These are phyloP conservation scores for Trissolcus brochymenae DNA, from an alignment of 2,888 invertebrate species.

Conservation along the genomic window DNA sequence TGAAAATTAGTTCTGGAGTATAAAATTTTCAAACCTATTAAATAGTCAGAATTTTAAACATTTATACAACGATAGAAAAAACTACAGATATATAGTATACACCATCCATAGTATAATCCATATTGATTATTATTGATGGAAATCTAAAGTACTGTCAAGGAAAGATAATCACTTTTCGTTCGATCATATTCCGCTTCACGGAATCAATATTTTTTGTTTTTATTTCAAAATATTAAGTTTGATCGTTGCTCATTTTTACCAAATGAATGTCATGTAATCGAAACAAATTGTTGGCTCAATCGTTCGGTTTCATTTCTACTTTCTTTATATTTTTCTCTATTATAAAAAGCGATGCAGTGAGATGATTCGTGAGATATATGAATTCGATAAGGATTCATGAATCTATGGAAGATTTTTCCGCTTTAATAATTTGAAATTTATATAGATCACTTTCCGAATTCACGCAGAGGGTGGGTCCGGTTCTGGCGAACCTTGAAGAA, in stretches of 20 bases:
- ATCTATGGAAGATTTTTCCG: conserved; percentile 29
- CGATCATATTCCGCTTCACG: too few relatives aligned
- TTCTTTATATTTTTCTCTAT: conserved; percentile 6
- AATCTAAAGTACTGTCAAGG: too few relatives aligned
- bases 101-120: too few relatives aligned
- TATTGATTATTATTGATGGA: too few relatives aligned
- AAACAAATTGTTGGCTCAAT: conserved; percentile 13
- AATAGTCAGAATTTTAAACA: background rate
- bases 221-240: too few relatives aligned
- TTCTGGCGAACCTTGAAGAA: conserved; percentile 21
- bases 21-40: too few relatives aligned
- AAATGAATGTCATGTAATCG: conserved; percentile 3
- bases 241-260: too few relatives aligned
- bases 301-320: conserved; percentile 11
- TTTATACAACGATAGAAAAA: background rate
- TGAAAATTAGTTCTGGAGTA: too few relatives aligned
- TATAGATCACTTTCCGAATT: conserved; percentile 48
- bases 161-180: too few relatives aligned
- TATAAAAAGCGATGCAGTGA: conserved; percentile 26
- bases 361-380: conserved; percentile 52
- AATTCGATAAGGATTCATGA: conserved; percentile 51
- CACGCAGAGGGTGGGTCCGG: background rate
- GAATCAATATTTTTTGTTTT: too few relatives aligned
- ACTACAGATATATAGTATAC: too few relatives aligned
- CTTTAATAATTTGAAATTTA: conserved; percentile 55